Base-by-base conservation (phyloP, 2,888 invertebrate species). In the Erebia ligea region DNA sequence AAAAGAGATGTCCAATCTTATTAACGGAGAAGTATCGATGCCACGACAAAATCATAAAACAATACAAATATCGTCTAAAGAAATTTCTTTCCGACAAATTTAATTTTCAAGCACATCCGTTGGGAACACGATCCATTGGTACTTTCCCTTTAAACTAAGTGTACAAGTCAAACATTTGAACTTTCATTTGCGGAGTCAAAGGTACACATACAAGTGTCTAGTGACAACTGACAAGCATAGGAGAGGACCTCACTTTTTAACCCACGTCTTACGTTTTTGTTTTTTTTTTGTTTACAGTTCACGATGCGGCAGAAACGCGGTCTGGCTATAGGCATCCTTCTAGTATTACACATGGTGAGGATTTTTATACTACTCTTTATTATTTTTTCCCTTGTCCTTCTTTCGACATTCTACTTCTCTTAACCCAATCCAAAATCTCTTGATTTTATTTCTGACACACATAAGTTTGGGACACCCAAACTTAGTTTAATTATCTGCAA, bases 271-370 rank as follows among this genome's bases (percentile, higher is more conserved):
- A n/a, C 0, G 0, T 17, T 5, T 17, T 5, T 17, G n/a, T 59
- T 42, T 42, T 72, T 77, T 83, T 81, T 83, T 90, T 92, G 83
- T 90, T 81, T 80, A 82, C 92, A 92, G 91, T 81, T 84, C 80
- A 88, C 74, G 84, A 93, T 93, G 93, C 89, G 90, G 86, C 85
- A 83, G 76, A 81, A 88, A 79, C 84, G 90, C 75, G 85, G 87
- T 74, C 79, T 88, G 76, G 84, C 85, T 74, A 84, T 92, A 84
- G 88, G 87, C 73, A 83, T 91, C 73, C 86, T 93, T 71, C 90
- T 93, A 80, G 85, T 92, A 79, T 86, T 92, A 85, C 91, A 92
- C 73, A 86, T 90, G 92, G 93, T 92, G 78, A 91, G 90, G 71
- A 70, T 50, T 54, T 68, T 63, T 63, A 62, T 42, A 61, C 40